Conservation (phyloP, 2,888 invertebrate species). For the Mythimna vitellina region DNA sequence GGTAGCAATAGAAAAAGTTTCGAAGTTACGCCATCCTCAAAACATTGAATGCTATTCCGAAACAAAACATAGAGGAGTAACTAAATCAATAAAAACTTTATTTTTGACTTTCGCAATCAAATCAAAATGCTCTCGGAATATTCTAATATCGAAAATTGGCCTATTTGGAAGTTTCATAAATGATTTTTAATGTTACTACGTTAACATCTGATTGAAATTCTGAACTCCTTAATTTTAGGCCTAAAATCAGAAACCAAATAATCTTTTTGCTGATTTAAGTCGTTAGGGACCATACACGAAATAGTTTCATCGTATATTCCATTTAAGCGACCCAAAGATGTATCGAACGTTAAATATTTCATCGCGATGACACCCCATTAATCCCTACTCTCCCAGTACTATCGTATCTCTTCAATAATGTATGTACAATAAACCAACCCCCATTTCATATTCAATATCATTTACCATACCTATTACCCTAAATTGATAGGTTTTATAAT, state of each 20-base stretch:
- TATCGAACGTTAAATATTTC: conserved; percentile 42
- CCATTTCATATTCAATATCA: conserved; percentile 45
- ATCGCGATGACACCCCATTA: conserved; percentile 33
- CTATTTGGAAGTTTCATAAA: conserved; percentile 4
- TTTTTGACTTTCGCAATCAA: conserved; percentile 19
- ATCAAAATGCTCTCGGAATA: conserved; percentile 9
- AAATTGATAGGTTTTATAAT: conserved; percentile 34
- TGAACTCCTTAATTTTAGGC: not conserved
- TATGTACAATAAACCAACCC: conserved; percentile 36
- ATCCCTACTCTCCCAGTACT: conserved; percentile 20
- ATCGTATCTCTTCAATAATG: conserved; percentile 36
- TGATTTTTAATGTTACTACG: not conserved
- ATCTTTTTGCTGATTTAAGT: not conserved
- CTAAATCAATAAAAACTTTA: conserved; percentile 27
- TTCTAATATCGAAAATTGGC: not conserved
- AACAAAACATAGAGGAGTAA: not conserved
- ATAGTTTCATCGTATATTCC: conserved; percentile 1
- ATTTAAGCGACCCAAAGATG: conserved; percentile 11
- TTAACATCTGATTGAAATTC: not conserved
- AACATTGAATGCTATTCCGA: not conserved
- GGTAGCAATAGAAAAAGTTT: conserved; percentile 16
- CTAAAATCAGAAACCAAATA: not conserved
- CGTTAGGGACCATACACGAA: not conserved
- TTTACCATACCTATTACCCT: conserved; percentile 21
- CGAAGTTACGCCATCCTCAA: not conserved